phyloP scores from a whole-genome alignment of 2,888 invertebrate genomes.

The Laspeyria flexula region DNA sequence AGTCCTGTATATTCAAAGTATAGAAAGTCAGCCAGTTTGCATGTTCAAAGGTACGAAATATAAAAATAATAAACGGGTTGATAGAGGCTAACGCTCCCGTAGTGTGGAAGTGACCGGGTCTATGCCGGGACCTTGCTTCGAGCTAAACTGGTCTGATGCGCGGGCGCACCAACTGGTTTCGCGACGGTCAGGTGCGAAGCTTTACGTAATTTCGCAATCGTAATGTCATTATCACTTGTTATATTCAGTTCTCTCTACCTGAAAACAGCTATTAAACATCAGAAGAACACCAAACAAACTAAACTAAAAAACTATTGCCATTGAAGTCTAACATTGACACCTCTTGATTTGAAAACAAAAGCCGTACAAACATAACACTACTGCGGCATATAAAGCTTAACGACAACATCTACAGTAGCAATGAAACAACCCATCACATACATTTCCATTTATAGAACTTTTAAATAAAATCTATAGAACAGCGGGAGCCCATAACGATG shows the following conservation, averaged over 20 bases:
- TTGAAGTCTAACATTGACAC: no score
- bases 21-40: conserved; percentile 44
- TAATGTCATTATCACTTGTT: conserved; percentile 52
- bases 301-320: no score
- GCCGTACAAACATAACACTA: no score
- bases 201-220: conserved; percentile 68
- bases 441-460: no score
- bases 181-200: conserved; percentile 58
- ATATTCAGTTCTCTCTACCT: conserved; percentile 30
- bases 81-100: conserved; percentile 58
- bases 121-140: conserved; percentile 77
- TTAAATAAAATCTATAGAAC: conserved; percentile 33
- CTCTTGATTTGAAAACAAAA: no score
- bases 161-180: conserved; percentile 64
- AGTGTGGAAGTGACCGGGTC: conserved; percentile 49
- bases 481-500: conserved; percentile 24
- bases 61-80: conserved; percentile 60
- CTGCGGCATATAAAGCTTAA: no score
- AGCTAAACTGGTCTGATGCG: conserved; percentile 48
- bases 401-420: no score
- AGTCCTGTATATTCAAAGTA: conserved; percentile 11
- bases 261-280: no score
- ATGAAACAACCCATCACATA: no score
- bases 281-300: no score
- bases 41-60: conserved; percentile 40